Evolutionary conservation across 1,140 invertebrate genomes (phyloP), one percentile per base, ranked within the genome.

Genomic region (Drosophila serrata): DNA sequence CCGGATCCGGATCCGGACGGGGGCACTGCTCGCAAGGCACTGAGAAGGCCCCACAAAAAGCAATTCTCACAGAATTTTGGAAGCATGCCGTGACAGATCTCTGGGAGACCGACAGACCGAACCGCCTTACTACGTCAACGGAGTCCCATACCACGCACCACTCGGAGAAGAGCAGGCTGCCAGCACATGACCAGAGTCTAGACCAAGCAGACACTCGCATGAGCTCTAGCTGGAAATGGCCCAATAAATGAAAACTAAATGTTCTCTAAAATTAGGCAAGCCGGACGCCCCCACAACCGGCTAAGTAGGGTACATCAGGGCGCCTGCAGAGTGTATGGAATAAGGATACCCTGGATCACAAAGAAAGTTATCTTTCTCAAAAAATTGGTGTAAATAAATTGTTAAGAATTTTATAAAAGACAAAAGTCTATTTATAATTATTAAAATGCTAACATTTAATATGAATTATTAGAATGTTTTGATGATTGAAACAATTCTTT

Each of bases 221-320:
- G 68, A 74, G 49, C 49, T 69, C 29, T 56, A 57, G 64, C 85
- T 90, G 77, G 85, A 90, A 85, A 85, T 74, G 64, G 65, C 78
- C 81, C 85, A 88, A 78, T 81, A 61, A 70, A 80, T 74, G 70
- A 61, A 65, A 46, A 55, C 45, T 53, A 82, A 75, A 79, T 87
- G 65, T 64, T 42, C 37, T 57, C 69, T 49, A 40, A 82, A 79
- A 79, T 75, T 75, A 49, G 49, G 51, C 48, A 27, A 48, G 60
- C 24, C 58, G 24, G 74, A 62, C 42, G 59, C 59, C 82, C 75
- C 73, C 58, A 48, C 39, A 46, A 19, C 7, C 12, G 43, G 56
- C 22, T 68, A 64, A 75, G 70, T 75, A 69, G 82, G 75, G 62
- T 85, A 43, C 74, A 24, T 35, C 22, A 58, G 15, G 9, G 9